phyloP scores from a whole-genome alignment of 2,113 vertebrate species.

The Rhipidura dahli region DNA sequence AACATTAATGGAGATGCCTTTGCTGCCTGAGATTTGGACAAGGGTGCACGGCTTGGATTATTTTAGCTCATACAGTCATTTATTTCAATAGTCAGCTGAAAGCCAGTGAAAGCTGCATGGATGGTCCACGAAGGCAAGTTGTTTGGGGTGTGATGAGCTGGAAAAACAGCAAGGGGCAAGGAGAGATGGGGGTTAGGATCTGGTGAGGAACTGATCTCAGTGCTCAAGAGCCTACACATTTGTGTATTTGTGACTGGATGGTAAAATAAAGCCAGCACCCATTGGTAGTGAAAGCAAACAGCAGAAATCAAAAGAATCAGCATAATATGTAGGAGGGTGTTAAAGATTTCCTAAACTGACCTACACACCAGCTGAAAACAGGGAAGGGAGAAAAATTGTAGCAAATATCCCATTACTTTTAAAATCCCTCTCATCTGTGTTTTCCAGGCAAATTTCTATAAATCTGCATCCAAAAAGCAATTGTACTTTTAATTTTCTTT shows the following conservation, averaged over 20 bases:
- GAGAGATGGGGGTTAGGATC: neutral
- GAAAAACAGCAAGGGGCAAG: neutral
- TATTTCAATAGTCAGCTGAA: conserved; percentile 26
- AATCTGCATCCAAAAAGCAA: neutral
- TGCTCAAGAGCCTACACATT: neutral
- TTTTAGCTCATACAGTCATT: neutral
- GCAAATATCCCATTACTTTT: neutral
- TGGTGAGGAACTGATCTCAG: neutral
- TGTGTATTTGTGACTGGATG: neutral
- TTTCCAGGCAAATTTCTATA: conserved; percentile 21
- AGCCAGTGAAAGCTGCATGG: neutral
- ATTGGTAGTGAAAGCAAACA: neutral
- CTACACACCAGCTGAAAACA: neutral
- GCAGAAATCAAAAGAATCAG: neutral
- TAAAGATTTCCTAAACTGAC: neutral
- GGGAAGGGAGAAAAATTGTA: neutral
- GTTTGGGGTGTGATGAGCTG: neutral
- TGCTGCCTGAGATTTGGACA: neutral
- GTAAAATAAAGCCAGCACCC: neutral
- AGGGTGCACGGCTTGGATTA: neutral
- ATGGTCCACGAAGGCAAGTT: neutral
- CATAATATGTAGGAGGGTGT: neutral
- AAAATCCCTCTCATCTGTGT: neutral
- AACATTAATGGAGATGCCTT: neutral
- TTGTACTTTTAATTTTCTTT: neutral